Percentiles rank a stretch among this genome's conserved stretches.
phyloP scores from a whole-genome alignment of 2,888 invertebrate species.

The Clunio marinus region DNA sequence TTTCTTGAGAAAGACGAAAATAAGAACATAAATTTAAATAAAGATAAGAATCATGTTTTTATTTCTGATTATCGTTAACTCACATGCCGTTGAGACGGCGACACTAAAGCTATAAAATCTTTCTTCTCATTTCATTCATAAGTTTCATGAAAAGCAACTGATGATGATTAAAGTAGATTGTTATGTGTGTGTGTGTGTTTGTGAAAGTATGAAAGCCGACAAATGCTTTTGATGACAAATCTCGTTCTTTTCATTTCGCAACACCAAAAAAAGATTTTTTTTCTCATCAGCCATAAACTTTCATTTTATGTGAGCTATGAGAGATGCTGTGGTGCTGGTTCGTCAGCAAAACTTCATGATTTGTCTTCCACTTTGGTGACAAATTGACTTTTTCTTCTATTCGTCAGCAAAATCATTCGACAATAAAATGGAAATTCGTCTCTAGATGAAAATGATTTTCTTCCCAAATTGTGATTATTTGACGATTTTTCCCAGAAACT shows the following conservation, averaged over 20 bases:
- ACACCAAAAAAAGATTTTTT: background rate
- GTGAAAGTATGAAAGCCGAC: slow-evolving; percentile 13
- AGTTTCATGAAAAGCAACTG: too few species aligned
- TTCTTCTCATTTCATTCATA: slow-evolving; percentile 24
- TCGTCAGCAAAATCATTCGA: background rate
- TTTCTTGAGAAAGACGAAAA: background rate
- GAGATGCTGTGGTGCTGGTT: background rate
- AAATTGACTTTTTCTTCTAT: background rate
- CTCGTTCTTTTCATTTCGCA: background rate
- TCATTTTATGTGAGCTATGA: slow-evolving; percentile 27
- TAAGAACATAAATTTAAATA: background rate
- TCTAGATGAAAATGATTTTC: slow-evolving; percentile 5
- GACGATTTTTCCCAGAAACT: slow-evolving; percentile 11
- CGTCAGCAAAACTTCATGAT: slow-evolving; percentile 2
- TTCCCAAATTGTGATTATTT: slow-evolving; percentile 5
- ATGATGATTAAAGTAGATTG: too few species aligned
- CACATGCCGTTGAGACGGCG: background rate
- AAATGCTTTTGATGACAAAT: slow-evolving; percentile 33
- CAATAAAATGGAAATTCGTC: slow-evolving; percentile 1
- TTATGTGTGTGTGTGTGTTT: too few species aligned
- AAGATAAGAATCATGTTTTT: background rate
- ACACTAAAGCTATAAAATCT: too few species aligned
- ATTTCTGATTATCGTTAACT: background rate
- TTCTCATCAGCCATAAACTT: slow-evolving; percentile 23
- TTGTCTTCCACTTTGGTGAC: background rate